Conservation (phyloP, 2,113 vertebrate genomes). For the Pitta sordida region DNA sequence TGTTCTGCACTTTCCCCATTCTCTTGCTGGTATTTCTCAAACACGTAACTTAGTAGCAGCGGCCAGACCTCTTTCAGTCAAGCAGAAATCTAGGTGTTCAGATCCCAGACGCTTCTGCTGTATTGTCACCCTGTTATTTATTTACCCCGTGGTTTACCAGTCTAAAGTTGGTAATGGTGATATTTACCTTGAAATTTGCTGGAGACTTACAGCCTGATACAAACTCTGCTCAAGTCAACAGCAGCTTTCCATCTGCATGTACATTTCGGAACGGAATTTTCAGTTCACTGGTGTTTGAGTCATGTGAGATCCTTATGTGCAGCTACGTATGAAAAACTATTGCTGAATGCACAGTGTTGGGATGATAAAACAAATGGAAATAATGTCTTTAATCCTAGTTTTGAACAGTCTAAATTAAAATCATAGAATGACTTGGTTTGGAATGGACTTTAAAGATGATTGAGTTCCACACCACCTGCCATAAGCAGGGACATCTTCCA, state of each 20-base stretch:
- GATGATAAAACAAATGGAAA: background rate
- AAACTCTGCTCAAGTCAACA: background rate
- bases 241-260: background rate
- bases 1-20: background rate
- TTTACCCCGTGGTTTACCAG: background rate
- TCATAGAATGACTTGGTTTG: background rate
- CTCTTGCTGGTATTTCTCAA: background rate
- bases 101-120: background rate
- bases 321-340: background rate
- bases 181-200: background rate
- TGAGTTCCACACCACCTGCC: background rate
- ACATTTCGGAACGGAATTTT: background rate
- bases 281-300: background rate
- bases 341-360: background rate
- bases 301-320: background rate
- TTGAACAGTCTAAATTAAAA: background rate
- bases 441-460: background rate
- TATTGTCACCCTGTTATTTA: background rate
- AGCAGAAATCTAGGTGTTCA: background rate
- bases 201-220: background rate
- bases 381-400: background rate
- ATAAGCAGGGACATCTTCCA: background rate
- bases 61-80: background rate
- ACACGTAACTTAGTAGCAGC: background rate
- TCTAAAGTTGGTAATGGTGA: background rate